Evolutionary conservation across 2,797 vertebrate genomes (phyloP), one percentile per base, ranked within the genome.

Genomic region (Melanotaenia nigrans): DNA sequence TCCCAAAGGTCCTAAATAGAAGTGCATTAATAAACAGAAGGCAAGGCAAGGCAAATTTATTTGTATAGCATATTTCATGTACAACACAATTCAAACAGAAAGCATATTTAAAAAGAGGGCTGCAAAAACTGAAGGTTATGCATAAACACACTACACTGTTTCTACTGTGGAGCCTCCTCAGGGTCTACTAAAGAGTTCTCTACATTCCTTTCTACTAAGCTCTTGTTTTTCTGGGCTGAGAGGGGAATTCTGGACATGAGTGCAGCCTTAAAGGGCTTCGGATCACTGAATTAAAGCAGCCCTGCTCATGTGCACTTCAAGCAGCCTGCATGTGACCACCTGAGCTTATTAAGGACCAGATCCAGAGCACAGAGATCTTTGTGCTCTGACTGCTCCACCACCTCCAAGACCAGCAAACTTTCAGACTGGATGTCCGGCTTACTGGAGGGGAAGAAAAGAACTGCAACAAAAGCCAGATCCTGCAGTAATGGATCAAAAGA

Each of bases 151-250:
- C 65, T 36, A 42, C 51, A 64, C 54, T 65, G 59, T 25, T 62
- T 28, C 62, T 38, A 12, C 68, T 14, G 25, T 10, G 0, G 53
- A 73, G 73, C n/a, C 65, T 59, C 68, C 78, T 71, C 67, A 54
- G 78, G 82, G 65, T 78, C 78, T 71, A 47, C 40, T 77, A 72
- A 74, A 86, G 75, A 67, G 55, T 63, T 71, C 81, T 83, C 73
- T 71, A 71, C 91, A 93, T 91, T 92, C 90, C 92, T 89, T 81
- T 35, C 12, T 42, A 53, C 85, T 84, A 80, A 79, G 84, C 77
- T 80, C 79, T 85, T 90, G 85, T 90, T 90, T 89, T 85, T 68
- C 63, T 80, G 57, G 51, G 53, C 70, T 63, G 51, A 32, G 28
- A 3, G 60, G 58, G 56, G 24, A 82, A 73, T 24, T 70, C 61